Conservation (phyloP, 1,140 invertebrate species). For the Zaprionus africanus region DNA sequence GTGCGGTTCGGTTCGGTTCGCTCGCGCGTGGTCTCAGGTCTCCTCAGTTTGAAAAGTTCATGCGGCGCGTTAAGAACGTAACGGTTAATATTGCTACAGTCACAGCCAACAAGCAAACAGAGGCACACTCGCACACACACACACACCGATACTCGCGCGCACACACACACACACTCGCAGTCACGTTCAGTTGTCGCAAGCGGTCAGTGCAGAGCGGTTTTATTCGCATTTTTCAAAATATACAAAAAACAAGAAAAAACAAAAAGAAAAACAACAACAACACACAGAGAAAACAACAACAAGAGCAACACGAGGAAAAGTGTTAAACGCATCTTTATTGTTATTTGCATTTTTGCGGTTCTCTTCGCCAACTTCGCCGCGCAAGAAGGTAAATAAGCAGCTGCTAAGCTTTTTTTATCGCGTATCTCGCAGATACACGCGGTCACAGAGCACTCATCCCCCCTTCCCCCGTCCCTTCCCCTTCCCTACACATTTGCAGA, state of each 20-base stretch:
- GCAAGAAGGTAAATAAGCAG: constrained; percentile 43
- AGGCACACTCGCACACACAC: constrained; percentile 9
- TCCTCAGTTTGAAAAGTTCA: constrained; percentile 78
- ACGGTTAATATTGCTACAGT: constrained; percentile 42
- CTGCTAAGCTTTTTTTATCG: constrained; percentile 47
- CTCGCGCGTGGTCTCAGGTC: constrained; percentile 56
- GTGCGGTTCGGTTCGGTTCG: constrained; percentile 36
- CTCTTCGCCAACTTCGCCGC: constrained; percentile 14
- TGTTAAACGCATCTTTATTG: constrained; percentile 57
- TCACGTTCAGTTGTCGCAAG: constrained; percentile 10
- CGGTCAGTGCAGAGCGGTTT: constrained; percentile 38
- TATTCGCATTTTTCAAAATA: constrained; percentile 26
- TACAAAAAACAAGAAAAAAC: background rate
- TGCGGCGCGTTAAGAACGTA: constrained; percentile 73
- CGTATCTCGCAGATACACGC: constrained; percentile 38
- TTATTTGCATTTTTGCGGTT: constrained; percentile 32
- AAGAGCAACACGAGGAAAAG: constrained; percentile 28
- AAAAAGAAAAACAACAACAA: constrained; percentile 2
- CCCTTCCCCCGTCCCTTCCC: no score
- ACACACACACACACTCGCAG: background rate
- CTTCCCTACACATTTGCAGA: constrained; percentile 36
- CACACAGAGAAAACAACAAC: background rate
- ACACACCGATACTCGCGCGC: background rate
- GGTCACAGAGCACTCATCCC: background rate
- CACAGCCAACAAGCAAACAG: constrained; percentile 12